Percentiles rank a stretch among this genome's conserved stretches.
phyloP scores from a whole-genome alignment of 2,888 invertebrate species.

The Melanostoma mellinum region DNA sequence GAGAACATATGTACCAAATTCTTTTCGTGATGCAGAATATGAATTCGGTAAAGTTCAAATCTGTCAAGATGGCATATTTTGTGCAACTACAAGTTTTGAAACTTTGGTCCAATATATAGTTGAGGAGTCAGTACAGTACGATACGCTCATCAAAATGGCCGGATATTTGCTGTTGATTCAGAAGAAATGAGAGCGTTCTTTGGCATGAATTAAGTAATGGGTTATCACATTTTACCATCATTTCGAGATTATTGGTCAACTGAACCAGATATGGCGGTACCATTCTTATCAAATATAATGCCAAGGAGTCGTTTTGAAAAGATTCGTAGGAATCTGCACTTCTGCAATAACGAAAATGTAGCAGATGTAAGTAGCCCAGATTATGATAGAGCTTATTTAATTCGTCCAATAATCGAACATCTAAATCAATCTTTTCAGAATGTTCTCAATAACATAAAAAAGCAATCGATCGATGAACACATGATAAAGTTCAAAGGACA shows the following conservation, averaged over 20 bases:
- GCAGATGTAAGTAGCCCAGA: neutral
- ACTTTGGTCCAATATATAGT: too few species aligned
- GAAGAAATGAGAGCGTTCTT: too few species aligned
- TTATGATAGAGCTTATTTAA: constrained; percentile 28
- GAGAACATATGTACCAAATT: too few species aligned
- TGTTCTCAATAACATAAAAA: constrained; percentile 4
- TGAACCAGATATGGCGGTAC: constrained; percentile 11
- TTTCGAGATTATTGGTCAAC: constrained; percentile 25
- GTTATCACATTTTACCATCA: neutral
- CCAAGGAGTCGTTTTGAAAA: constrained; percentile 11
- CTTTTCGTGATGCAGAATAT: too few species aligned
- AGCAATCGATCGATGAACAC: constrained; percentile 68
- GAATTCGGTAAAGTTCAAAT: too few species aligned
- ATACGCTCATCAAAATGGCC: too few species aligned
- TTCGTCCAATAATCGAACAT: constrained; percentile 5
- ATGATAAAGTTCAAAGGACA: constrained; percentile 73
- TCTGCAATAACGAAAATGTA: constrained; percentile 8
- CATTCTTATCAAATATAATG: constrained; percentile 17
- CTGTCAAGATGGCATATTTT: too few species aligned
- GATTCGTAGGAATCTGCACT: constrained; percentile 7
- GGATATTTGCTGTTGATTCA: too few species aligned
- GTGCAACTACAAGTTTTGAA: too few species aligned
- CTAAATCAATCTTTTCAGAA: constrained; percentile 10
- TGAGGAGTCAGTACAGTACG: too few species aligned
- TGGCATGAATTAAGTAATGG: too few species aligned